Conservation (phyloP, 1,140 invertebrate genomes). For the Philaenus spumarius region DNA sequence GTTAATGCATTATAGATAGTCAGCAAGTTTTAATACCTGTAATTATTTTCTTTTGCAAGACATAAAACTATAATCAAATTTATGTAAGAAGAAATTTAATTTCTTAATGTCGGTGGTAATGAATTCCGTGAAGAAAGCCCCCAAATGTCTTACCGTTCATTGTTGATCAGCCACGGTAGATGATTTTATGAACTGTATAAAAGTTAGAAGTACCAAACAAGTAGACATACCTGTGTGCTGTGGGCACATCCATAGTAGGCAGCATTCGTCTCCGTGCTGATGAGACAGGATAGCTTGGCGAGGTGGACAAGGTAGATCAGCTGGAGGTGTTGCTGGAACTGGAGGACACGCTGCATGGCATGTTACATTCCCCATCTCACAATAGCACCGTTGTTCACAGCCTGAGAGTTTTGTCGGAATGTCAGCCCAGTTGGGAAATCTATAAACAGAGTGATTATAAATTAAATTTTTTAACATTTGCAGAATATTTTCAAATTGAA, state of each 20-base stretch:
- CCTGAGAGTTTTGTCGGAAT: conserved; percentile 62
- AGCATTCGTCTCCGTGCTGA: conserved; percentile 67
- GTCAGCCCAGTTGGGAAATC: conserved; percentile 58
- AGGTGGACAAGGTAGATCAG: conserved; percentile 59
- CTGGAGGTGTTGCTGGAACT: conserved; percentile 62
- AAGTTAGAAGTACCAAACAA: background rate
- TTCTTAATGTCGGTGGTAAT: too few species aligned
- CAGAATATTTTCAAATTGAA: background rate
- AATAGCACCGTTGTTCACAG: conserved; percentile 79
- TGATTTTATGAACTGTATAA: background rate
- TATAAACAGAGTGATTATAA: conserved; percentile 26
- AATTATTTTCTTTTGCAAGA: too few species aligned
- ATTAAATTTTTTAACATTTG: background rate
- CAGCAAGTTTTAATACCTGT: too few species aligned
- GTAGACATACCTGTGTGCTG: conserved; percentile 17
- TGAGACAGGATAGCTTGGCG: conserved; percentile 55
- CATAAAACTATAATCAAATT: too few species aligned
- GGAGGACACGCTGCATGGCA: conserved; percentile 72
- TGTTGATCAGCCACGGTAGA: too few species aligned
- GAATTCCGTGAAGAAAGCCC: too few species aligned
- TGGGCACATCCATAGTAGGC: conserved; percentile 62
- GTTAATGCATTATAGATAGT: too few species aligned
- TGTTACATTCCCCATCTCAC: conserved; percentile 76
- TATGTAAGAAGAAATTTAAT: too few species aligned
- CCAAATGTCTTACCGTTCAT: too few species aligned